Evolutionary conservation across 2,888 invertebrate genomes (phyloP).

Genomic region (Timema cristinae): DNA sequence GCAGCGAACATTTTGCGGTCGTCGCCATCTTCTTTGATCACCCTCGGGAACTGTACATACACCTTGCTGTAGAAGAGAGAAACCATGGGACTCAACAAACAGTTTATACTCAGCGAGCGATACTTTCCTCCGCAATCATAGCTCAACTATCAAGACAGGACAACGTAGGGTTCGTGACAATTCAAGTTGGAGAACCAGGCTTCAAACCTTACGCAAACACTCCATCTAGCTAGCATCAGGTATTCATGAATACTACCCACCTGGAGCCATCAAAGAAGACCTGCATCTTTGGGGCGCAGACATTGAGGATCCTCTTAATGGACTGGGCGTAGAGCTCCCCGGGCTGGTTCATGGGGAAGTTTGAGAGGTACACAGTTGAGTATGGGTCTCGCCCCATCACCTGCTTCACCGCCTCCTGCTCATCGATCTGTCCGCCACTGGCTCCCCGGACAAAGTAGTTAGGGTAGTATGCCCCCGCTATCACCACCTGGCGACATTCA

Average conservation of each 20-base stretch:
- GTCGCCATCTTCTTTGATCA: slow-evolving; percentile 40
- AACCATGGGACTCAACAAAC: no score
- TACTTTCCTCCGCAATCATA: no score
- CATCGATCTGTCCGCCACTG: slow-evolving; percentile 54
- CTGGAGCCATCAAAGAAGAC: slow-evolving; percentile 52
- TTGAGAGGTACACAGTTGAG: slow-evolving; percentile 63
- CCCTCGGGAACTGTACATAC: slow-evolving; percentile 57
- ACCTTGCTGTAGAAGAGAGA: slow-evolving; percentile 53
- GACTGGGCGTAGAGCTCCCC: slow-evolving; percentile 62
- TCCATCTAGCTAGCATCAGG: no score
- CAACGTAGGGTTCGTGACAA: no score
- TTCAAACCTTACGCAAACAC: no score
- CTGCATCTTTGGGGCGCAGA: slow-evolving; percentile 50
- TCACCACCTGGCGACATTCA: slow-evolving; percentile 54
- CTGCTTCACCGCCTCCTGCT: slow-evolving; percentile 60
- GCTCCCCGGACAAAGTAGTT: slow-evolving; percentile 70
- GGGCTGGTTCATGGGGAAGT: slow-evolving; percentile 57
- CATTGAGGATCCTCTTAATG: slow-evolving; percentile 57
- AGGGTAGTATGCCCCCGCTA: slow-evolving; percentile 90
- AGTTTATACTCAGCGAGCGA: no score
- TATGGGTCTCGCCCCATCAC: slow-evolving; percentile 73
- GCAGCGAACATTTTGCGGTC: slow-evolving; percentile 43
- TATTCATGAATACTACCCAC: slow-evolving; percentile 38
- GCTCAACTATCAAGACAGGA: no score
- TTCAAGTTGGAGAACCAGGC: no score